Evolutionary conservation across 2,797 vertebrate species (phyloP).

Genomic region (Ataeniobius toweri): DNA sequence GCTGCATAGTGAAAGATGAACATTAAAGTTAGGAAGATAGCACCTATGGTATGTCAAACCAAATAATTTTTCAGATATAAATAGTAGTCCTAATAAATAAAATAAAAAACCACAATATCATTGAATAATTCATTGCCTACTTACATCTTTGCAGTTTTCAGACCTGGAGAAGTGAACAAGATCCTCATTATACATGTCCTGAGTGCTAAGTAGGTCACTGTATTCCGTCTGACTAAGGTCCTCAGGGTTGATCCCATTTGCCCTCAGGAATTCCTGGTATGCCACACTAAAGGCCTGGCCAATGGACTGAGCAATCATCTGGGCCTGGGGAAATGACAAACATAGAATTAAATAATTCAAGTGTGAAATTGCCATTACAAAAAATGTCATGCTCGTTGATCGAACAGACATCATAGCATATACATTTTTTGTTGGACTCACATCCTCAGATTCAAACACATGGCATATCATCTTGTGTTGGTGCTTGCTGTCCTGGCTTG

Average conservation of each 20-base stretch:
- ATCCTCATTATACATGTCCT: conserved; percentile 98
- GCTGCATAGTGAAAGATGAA: not conserved
- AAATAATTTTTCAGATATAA: not conserved
- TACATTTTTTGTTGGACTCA: conserved; percentile 73
- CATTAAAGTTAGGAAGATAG: not conserved
- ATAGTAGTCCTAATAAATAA: not conserved
- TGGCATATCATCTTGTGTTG: conserved; percentile 99
- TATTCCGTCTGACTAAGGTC: conserved; percentile 97
- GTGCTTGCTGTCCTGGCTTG: conserved; percentile 89
- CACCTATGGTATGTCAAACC: not conserved
- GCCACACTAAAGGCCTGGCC: conserved; percentile 96
- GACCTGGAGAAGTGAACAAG: conserved; percentile 97
- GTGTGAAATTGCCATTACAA: not conserved
- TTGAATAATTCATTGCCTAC: conserved; percentile 36
- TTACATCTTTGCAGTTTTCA: conserved; percentile 96
- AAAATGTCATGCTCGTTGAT: not conserved
- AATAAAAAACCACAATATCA: not conserved
- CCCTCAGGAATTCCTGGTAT: conserved; percentile 94
- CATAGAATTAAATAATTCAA: not conserved
- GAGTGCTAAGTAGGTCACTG: conserved; percentile 93
- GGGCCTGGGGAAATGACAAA: conserved; percentile 79
- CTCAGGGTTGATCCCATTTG: conserved; percentile 95
- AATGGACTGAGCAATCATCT: conserved; percentile 95
- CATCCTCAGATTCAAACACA: conserved; percentile 97
- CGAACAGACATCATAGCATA: not conserved